These are phyloP conservation scores for Pleuronectes platessa DNA, from an alignment of 2,113 vertebrate species.

Conservation along the genomic window DNA sequence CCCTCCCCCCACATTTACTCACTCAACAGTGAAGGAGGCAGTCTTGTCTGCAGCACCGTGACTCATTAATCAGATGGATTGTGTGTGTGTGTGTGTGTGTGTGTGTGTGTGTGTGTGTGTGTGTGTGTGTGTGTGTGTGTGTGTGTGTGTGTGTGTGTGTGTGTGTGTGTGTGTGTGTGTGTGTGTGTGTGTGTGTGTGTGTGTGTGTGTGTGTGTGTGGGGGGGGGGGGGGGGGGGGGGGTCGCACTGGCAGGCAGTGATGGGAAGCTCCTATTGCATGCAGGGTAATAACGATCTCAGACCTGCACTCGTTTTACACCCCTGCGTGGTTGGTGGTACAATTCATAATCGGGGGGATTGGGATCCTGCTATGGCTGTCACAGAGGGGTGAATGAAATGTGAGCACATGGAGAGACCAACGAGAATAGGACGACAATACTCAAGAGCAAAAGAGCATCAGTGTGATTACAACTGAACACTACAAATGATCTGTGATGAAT, in stretches of 20 bases:
- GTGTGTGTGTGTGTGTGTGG: background rate
- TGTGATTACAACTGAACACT: background rate
- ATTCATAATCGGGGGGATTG: slow-evolving; percentile 34
- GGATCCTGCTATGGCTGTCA: slow-evolving; percentile 14
- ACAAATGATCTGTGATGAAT: background rate
- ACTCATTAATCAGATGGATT: slow-evolving; percentile 75
- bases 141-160: background rate
- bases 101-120: background rate
- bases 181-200: background rate
- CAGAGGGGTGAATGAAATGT: slow-evolving; percentile 2
- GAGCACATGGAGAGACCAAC: background rate
- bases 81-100: slow-evolving; percentile 4
- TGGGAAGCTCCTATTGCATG: slow-evolving; percentile 60
- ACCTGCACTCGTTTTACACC: slow-evolving; percentile 56
- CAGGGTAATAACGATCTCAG: slow-evolving; percentile 65
- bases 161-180: background rate
- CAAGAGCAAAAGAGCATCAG: background rate
- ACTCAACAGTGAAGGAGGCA: slow-evolving; percentile 40
- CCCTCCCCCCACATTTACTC: slow-evolving; percentile 51
- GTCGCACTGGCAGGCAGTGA: slow-evolving; percentile 13
- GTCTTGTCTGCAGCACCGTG: slow-evolving; percentile 61
- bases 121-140: background rate
- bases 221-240: background rate
- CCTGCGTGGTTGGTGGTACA: slow-evolving; percentile 41
- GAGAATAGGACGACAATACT: background rate